phyloP scores from a whole-genome alignment of 2,888 invertebrate species.

The Ectemnius continuus region DNA sequence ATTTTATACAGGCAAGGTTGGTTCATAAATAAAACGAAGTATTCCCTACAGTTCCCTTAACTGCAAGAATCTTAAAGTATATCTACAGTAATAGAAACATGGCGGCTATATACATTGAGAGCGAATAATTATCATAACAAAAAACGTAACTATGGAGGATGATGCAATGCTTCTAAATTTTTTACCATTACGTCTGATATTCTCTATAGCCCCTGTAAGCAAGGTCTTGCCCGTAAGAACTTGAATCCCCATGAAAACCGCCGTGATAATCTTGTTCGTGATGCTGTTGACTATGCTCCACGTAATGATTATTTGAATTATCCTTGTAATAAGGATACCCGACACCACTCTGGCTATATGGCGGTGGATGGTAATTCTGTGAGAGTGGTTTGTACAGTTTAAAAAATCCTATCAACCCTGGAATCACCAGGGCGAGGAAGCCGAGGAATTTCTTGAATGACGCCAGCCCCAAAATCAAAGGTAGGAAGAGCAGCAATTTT shows the following conservation, averaged over 20 bases:
- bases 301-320: slow-evolving; percentile 77
- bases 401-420: slow-evolving; percentile 91
- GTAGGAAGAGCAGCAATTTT: slow-evolving; percentile 89
- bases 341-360: slow-evolving; percentile 87
- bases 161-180: too few relatives aligned
- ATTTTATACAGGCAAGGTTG: neutral
- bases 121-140: neutral
- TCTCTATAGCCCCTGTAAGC: slow-evolving; percentile 85
- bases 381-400: slow-evolving; percentile 88
- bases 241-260: slow-evolving; percentile 78
- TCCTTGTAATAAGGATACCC: slow-evolving; percentile 83
- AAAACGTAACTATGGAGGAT: too few relatives aligned
- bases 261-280: slow-evolving; percentile 76
- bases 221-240: slow-evolving; percentile 85
- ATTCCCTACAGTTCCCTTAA: neutral
- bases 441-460: slow-evolving; percentile 92
- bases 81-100: neutral
- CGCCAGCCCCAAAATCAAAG: slow-evolving; percentile 89
- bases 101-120: neutral
- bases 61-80: neutral
- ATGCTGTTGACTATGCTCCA: slow-evolving; percentile 67
- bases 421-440: slow-evolving; percentile 88
- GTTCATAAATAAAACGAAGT: neutral
- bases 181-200: slow-evolving; percentile 57
- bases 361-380: slow-evolving; percentile 79